A percentile compares a stretch with the other conserved stretches of the same genome.
These are phyloP conservation scores for Drosophila ironensis DNA, from an alignment of 1,140 invertebrate genomes.

Conservation along the genomic window DNA sequence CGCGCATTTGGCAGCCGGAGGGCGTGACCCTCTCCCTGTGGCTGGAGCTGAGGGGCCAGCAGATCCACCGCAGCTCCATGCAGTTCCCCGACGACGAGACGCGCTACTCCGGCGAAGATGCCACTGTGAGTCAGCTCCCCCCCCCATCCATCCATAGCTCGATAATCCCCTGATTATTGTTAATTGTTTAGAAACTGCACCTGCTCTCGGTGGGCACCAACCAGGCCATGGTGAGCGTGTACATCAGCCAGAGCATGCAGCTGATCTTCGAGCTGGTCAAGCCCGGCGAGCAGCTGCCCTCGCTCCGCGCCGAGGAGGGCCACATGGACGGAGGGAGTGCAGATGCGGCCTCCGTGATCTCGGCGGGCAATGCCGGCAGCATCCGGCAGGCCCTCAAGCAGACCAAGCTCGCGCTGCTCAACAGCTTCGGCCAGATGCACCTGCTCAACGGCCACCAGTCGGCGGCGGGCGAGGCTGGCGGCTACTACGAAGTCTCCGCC, in stretches of 20 bases:
- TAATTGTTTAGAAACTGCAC: constrained; percentile 56
- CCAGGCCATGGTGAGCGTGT: constrained; percentile 70
- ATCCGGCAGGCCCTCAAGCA: constrained; percentile 72
- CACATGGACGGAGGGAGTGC: constrained; percentile 39
- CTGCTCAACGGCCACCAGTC: constrained; percentile 58
- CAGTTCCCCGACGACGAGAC: constrained; percentile 68
- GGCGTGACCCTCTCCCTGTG: constrained; percentile 72
- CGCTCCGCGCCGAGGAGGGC: constrained; percentile 48
- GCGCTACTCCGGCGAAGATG: constrained; percentile 63
- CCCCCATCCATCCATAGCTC: too few relatives aligned
- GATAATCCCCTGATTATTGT: too few relatives aligned
- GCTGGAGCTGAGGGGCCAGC: constrained; percentile 67
- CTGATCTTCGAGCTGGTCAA: constrained; percentile 69
- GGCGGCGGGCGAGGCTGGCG: constrained; percentile 7
- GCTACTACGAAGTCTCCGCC: constrained; percentile 52
- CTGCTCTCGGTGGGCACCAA: constrained; percentile 74
- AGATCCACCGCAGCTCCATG: constrained; percentile 57
- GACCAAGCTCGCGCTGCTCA: constrained; percentile 70
- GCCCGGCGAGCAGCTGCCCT: constrained; percentile 56
- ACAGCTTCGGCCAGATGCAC: constrained; percentile 76
- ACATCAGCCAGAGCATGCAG: constrained; percentile 68
- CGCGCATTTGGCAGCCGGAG: constrained; percentile 64
- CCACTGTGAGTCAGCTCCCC: constrained; percentile 55
- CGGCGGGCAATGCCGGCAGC: constrained; percentile 27
- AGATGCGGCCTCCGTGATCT: constrained; percentile 15